Evolutionary conservation across 2,888 invertebrate genomes (phyloP), one percentile per base, ranked within the genome.

Genomic region (Chymomyza fuscimana): DNA sequence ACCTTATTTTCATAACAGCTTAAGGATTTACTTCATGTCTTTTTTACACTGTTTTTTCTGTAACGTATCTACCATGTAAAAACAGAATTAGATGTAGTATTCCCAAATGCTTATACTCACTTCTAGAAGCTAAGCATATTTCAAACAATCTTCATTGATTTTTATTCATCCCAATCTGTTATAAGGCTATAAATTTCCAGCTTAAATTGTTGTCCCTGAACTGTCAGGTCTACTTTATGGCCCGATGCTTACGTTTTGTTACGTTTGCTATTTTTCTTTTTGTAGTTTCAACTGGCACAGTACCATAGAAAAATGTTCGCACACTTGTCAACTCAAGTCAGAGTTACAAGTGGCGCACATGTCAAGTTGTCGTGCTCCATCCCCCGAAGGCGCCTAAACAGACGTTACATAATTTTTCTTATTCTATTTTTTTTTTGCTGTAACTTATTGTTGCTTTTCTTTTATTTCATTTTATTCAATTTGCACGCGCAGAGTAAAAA

Each of bases 401-500:
- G 9, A 4, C 22, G 54, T 19, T 19, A 46, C 40, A 46, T 12
- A 46, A 46, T 46, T 46, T 46, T 46, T 46, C 40, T 46, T 46
- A 46, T 46, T 46, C 4, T 3, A 12, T 29, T 59, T 59, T 5
- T 59, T 29, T 59, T 29, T 59, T 25, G 12, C 16, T 16, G 7
- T 10, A 6, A 4, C 16, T 62, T 12, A 16, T 9, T 32, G 36
- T 63, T 67, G 4, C 25, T n/a, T 29, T 62, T 32, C 15, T 69
- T 54, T 61, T 40, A 5, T 61, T 40, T 61, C 6, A 5, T 52
- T 36, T 54, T 22, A 46, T 25, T 64, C 63, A 9, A 29, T 70
- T 60, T 65, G 16, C 32, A 22, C 56, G 50, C 40, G 50, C 29
- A 64, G 65, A 64, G 7, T 19, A 56, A 80, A 29, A 12, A 16